Evolutionary conservation across 2,888 invertebrate species (phyloP), one percentile per base, ranked within the genome.

Genomic region (Pristionchus japonicus): DNA sequence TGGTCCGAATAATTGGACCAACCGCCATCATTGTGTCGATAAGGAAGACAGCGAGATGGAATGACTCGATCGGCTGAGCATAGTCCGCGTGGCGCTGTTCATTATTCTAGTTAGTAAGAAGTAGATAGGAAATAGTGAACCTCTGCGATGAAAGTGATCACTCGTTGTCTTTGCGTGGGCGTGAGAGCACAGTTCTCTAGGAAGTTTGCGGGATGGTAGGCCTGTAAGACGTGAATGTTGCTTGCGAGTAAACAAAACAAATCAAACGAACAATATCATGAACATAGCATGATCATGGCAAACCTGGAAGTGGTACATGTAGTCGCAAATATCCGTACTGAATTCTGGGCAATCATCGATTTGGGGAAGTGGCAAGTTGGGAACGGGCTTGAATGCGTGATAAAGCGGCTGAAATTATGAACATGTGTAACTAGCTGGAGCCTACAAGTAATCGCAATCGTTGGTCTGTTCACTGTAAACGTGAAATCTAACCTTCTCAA

Each of bases 261-360:
- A 31, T 23, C 11, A 7, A 2, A 23, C 17, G 23, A 61, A 64
- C 17, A 20, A 27, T 15, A 67, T 31, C 11, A 31, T 23, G 43
- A 43, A 40, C 20, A 47, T 1, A 43, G 47, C n/a, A n/a, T n/a
- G n/a, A 43, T 17, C 1, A 31, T 20, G 20, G 7, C 70, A 34
- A 23, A 83, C 83, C 83, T 83, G 52, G 31, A 49, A 57, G 34
- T 83, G 34, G n/a, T 83, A 57, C 83, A 83, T 83, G 57, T 83
- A 83, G 15, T 83, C 37, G 37, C 83, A 83, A 17, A 83, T 27
- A 83, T 83, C 83, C 17, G 20, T n/a, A n/a, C 15, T 31, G 57
- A 83, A 83, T 13, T 83, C 83, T 23, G 52, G 52, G 27, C 83
- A 83, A 37, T 83, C 83, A 20, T 83, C 83, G 9, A 49, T 37